These are phyloP conservation scores for Phallusia fumigata DNA, from an alignment of 23 tunicate species.

Conservation along the genomic window DNA sequence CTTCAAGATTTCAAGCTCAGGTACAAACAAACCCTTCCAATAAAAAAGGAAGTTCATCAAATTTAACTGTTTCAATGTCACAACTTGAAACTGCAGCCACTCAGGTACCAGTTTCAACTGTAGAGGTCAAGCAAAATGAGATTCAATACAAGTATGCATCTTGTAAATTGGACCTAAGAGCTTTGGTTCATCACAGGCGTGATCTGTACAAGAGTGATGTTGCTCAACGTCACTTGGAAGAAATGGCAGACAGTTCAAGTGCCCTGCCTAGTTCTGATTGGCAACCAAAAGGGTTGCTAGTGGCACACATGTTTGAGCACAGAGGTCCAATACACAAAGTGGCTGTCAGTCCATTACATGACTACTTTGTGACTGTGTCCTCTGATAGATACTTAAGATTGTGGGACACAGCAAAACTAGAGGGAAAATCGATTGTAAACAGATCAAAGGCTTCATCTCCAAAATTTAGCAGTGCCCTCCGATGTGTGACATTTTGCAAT, in stretches of 20 bases:
- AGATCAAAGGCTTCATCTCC: conserved; percentile 69
- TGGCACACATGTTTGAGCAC: conserved; percentile 93
- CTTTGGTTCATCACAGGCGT: conserved; percentile 76
- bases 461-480: conserved; percentile 37
- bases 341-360: conserved; percentile 55
- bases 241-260: conserved; percentile 41
- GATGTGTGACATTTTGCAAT: conserved; percentile 62
- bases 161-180: conserved; percentile 64
- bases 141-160: conserved; percentile 65
- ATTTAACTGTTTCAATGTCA: conserved; percentile 60
- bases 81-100: conserved; percentile 39
- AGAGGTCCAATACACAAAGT: conserved; percentile 74
- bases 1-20: conserved; percentile 3
- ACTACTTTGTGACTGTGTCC: conserved; percentile 87
- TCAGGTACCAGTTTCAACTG: conserved; percentile 9
- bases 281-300: conserved; percentile 74
- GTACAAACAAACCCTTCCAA: background rate
- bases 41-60: conserved; percentile 17
- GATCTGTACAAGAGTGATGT: conserved; percentile 61
- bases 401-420: conserved; percentile 68
- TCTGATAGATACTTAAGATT: conserved; percentile 65
- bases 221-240: conserved; percentile 67
- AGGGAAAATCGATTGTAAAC: conserved; percentile 76
- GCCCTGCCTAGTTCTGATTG: conserved; percentile 43
- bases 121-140: conserved; percentile 47